Evolutionary conservation across 2,888 invertebrate species (phyloP).

Genomic region (Pristionchus mayeri): DNA sequence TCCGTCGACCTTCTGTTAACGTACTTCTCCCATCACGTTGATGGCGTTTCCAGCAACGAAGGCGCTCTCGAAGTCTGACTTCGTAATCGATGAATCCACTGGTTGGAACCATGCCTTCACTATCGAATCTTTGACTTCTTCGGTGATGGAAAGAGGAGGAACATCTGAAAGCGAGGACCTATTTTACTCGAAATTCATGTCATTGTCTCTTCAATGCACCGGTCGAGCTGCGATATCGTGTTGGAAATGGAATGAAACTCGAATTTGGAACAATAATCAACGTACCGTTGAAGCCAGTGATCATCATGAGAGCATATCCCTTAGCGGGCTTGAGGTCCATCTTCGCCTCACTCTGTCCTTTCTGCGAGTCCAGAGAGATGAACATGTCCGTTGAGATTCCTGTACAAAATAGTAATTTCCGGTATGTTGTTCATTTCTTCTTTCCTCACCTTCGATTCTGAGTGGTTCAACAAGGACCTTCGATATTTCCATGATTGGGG

Average conservation of each 20-base stretch:
- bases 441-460: constrained; percentile 37
- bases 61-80: background rate
- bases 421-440: too few relatives aligned
- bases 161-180: constrained; percentile 30
- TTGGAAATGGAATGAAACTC: too few relatives aligned
- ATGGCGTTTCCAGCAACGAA: constrained; percentile 11
- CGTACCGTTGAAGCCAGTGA: constrained; percentile 49
- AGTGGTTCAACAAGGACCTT: background rate
- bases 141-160: background rate
- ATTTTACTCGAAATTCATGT: too few relatives aligned
- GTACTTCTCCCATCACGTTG: background rate
- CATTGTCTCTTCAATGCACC: too few relatives aligned
- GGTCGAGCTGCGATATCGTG: too few relatives aligned
- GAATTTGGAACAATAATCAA: too few relatives aligned
- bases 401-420: background rate
- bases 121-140: background rate
- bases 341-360: background rate
- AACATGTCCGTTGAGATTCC: constrained; percentile 14
- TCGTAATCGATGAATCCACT: background rate
- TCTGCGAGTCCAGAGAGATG: background rate
- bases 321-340: background rate
- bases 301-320: constrained; percentile 21
- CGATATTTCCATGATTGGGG: background rate
- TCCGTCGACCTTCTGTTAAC: background rate
- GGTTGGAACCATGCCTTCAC: background rate